These are phyloP conservation scores for Chrysocyon brachyurus DNA, from an alignment of 2,797 vertebrate genomes.

Conservation along the genomic window DNA sequence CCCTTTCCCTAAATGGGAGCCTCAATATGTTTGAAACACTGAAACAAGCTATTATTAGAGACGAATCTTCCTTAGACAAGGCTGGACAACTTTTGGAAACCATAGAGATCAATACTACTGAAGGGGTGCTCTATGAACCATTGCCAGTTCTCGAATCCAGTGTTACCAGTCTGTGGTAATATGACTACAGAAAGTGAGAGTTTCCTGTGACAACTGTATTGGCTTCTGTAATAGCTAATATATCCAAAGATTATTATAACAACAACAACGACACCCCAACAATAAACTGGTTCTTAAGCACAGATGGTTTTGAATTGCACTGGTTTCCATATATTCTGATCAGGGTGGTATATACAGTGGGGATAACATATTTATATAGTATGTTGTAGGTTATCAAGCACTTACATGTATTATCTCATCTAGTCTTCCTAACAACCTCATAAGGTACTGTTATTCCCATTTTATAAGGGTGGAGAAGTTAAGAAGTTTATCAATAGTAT, in stretches of 20 bases:
- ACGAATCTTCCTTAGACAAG: neutral
- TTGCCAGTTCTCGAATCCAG: neutral
- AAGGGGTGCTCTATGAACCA: neutral
- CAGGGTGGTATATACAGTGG: neutral
- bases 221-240: neutral
- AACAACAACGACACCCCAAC: neutral
- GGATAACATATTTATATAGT: neutral
- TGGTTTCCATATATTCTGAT: slow-evolving; percentile 1
- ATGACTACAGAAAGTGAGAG: neutral
- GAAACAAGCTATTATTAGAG: slow-evolving; percentile 13
- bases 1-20: neutral
- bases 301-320: neutral
- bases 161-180: neutral
- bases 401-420: slow-evolving; percentile 9
- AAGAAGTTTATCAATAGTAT: neutral
- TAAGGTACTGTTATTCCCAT: neutral
- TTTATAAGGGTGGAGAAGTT: neutral
- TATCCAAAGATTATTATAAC: neutral
- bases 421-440: neutral
- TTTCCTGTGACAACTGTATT: neutral
- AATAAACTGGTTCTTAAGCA: slow-evolving; percentile 18
- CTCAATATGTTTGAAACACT: neutral
- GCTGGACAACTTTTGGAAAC: neutral
- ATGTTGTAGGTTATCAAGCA: slow-evolving; percentile 9
- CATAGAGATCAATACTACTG: neutral